Percentiles rank a stretch among this genome's conserved stretches.
phyloP scores from a whole-genome alignment of 1,140 invertebrate genomes.

The Drosophila tropicalis region DNA sequence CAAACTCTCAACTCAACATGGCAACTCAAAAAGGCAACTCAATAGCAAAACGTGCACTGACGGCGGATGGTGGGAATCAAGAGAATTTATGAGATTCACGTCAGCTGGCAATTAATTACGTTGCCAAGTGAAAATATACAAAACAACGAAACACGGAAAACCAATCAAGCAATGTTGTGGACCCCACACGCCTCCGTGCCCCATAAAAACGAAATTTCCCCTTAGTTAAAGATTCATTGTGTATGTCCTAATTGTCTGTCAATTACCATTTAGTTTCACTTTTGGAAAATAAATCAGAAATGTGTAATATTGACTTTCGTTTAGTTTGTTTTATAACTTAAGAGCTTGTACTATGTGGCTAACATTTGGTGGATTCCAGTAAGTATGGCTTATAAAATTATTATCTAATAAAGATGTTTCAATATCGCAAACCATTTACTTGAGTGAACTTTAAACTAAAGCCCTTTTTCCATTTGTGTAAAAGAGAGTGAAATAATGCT shows the following conservation, averaged over 20 bases:
- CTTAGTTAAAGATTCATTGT: neutral
- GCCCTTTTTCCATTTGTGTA: no score
- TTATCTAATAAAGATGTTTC: no score
- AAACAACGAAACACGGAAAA: neutral
- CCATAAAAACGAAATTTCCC: no score
- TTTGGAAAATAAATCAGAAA: neutral
- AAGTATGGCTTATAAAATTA: no score
- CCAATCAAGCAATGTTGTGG: neutral
- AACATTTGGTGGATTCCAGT: no score
- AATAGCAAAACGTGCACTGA: no score
- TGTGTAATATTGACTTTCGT: neutral
- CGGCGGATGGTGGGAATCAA: neutral
- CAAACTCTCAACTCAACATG: constrained; percentile 3
- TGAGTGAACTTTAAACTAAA: no score
- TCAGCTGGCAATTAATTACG: constrained; percentile 72
- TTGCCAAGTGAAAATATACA: constrained; percentile 24
- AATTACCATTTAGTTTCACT: neutral
- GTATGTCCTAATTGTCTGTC: neutral
- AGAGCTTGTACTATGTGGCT: no score
- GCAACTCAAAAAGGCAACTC: constrained; percentile 1
- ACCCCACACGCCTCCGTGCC: no score
- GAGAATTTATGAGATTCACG: constrained; percentile 55
- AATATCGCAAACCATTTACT: no score
- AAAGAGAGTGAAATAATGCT: no score
- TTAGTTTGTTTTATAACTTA: neutral